These are phyloP conservation scores for Ecdyonurus torrentis DNA, from an alignment of 2,888 invertebrate genomes.

Conservation along the genomic window DNA sequence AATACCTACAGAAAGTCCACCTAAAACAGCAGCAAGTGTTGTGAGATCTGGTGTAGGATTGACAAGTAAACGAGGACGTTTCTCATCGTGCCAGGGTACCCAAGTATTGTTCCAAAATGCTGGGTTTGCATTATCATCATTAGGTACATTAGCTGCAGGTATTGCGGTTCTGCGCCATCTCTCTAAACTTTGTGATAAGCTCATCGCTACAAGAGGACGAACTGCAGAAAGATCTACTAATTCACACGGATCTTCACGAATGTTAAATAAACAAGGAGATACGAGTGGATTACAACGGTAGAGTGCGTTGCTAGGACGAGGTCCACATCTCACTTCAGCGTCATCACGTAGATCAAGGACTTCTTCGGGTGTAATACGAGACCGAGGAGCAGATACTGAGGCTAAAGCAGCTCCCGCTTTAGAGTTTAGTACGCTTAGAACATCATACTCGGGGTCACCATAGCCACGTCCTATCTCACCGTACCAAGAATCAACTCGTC, in stretches of 20 bases:
- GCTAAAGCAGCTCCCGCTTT: constrained; percentile 29
- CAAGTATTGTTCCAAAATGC: constrained; percentile 34
- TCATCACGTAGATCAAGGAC: constrained; percentile 3
- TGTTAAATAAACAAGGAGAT: constrained; percentile 26
- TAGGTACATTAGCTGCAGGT: constrained; percentile 28
- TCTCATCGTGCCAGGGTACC: constrained; percentile 36
- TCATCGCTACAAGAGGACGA: constrained; percentile 24
- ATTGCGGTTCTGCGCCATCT: constrained; percentile 27
- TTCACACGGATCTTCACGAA: constrained; percentile 27
- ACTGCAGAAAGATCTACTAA: constrained; percentile 27
- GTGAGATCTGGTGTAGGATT: background rate
- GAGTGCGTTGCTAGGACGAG: background rate
- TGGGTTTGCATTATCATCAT: constrained; percentile 33
- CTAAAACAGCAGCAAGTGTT: background rate
- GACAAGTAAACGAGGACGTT: background rate
- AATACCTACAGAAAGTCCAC: background rate
- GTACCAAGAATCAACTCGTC: constrained; percentile 25
- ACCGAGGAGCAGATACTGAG: constrained; percentile 3
- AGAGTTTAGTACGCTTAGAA: constrained; percentile 28
- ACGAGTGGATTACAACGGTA: constrained; percentile 20
- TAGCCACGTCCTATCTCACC: constrained; percentile 24
- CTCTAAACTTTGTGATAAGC: constrained; percentile 28
- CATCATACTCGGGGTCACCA: constrained; percentile 25
- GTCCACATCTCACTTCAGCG: constrained; percentile 8
- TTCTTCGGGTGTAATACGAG: constrained; percentile 5